Evolutionary conservation across 2,113 vertebrate species (phyloP), one percentile per base, ranked within the genome.

Genomic region (Corapipo altera): DNA sequence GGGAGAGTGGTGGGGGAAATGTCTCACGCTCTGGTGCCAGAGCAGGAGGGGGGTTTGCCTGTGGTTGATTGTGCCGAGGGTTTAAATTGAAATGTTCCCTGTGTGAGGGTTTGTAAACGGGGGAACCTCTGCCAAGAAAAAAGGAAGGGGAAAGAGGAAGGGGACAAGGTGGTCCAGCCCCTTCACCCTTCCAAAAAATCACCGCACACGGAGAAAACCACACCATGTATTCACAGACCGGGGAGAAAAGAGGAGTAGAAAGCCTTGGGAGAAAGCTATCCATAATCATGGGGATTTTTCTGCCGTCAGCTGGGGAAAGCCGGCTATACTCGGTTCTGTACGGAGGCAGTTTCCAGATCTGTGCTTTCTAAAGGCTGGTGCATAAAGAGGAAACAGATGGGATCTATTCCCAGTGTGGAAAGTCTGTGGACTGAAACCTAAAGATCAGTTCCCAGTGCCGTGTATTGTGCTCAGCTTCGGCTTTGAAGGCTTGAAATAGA

Each of bases 401-500:
- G 91, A 93, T 93, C 92, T 95, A 67, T 96, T 95, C 95, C 91
- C 92, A 85, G 89, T 64, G 73, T 82, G 92, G 87, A 95, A 95
- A 92, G 93, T 96, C 90, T 80, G 88, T 81, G 92, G 95, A 95
- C 88, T 88, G 73, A 96, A 96, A 91, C 83, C 80, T 85, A 93
- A 89, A 92, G 88, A 94, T 95, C 85, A 80, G 93, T 96, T 96
- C 48, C 87, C 88, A 55, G 35, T 62, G 87, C 80, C 93, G 91
- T 70, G 91, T 82, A 88, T 94, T 94, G 94, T 91, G 89, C 91
- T 96, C 89, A 78, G 76, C 79, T 88, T 89, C 73, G 88, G 76
- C 91, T 97, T 97, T 94, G 96, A 95, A 94, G 75, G 89, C 95
- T 97, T 51, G 91, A 97, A 97, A 96, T 96, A 97, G 96, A 96